These are phyloP conservation scores for Geotrupes spiniger DNA, from an alignment of 2,888 invertebrate genomes.

Conservation along the genomic window DNA sequence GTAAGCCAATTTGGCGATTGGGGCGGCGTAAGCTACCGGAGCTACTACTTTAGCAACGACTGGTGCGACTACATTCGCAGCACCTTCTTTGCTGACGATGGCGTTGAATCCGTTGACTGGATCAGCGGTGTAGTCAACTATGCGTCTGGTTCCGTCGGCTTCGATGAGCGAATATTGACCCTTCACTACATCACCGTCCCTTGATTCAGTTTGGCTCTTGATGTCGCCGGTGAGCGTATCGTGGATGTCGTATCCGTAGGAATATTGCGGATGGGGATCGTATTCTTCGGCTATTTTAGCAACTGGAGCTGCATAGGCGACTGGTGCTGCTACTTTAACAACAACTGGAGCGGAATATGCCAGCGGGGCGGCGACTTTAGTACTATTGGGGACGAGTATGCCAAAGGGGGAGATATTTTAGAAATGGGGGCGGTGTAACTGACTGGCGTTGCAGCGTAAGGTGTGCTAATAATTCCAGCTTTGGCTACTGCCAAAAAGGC, in stretches of 20 bases:
- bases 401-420: constrained; percentile 39
- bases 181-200: constrained; percentile 54
- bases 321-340: constrained; percentile 16
- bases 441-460: constrained; percentile 6
- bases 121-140: constrained; percentile 57
- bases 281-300: constrained; percentile 1
- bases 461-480: constrained; percentile 27
- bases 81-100: constrained; percentile 59
- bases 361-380: not conserved
- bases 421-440: constrained; percentile 29
- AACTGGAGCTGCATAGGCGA: constrained; percentile 29
- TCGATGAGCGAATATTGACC: constrained; percentile 54
- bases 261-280: constrained; percentile 48
- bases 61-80: constrained; percentile 31
- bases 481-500: constrained; percentile 35
- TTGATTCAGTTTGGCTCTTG: constrained; percentile 53
- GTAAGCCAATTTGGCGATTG: constrained; percentile 18
- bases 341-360: not conserved
- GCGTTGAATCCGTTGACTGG: constrained; percentile 61
- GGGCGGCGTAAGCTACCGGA: constrained; percentile 28
- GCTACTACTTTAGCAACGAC: constrained; percentile 26
- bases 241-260: constrained; percentile 54
- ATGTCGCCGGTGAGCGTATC: constrained; percentile 54
- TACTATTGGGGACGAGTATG: constrained; percentile 25
- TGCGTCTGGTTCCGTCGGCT: constrained; percentile 53